Evolutionary conservation across 1,140 invertebrate genomes (phyloP), one percentile per base, ranked within the genome.

Genomic region (Tribolium castaneum): DNA sequence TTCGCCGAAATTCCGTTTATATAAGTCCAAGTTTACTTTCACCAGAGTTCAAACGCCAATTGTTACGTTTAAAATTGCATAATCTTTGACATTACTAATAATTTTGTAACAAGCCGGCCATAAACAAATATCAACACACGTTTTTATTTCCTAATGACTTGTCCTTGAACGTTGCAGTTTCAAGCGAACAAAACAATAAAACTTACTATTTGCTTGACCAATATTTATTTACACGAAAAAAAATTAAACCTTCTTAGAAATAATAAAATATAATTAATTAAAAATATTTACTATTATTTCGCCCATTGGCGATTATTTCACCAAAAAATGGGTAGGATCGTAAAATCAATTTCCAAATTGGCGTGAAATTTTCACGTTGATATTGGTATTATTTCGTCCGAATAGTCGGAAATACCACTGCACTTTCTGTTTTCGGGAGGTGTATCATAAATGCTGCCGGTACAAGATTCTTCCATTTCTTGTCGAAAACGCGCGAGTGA

Each of bases 391-490:
- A 10, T 10, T 7, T 39, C 9, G 34, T 39, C n/a, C n/a, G 39
- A 45, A 19, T 19, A 19, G 16, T 19, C 16, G 39, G 39, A 45
- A 45, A 10, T 45, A 3, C 34, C 1, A 39, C 2, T 45, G 39
- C 39, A 45, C 39, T 45, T 45, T 45, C 39, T 9, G 39, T 45
- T 45, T 45, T n/a, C n/a, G 39, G 51, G 51, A 7, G 51, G 51
- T 14, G 6, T 52, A 5, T 7, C 12, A 52, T 52, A 59, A 22
- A 66, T 66, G 30, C 59, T 35, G 30, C 12, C 12, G 9, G 10
- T 66, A 13, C 59, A 35, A 66, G 59, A 66, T 34, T 66, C 59
- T 66, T 66, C 25, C 59, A 66, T 66, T 66, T 66, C 25, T 66
- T 35, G 30, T 35, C 19, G 59, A 66, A 35, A 45, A 7, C 7